Percentiles rank a stretch among this genome's conserved stretches.
Conservation (phyloP, 2,888 invertebrate species). For the Malthinus flaveolus region DNA sequence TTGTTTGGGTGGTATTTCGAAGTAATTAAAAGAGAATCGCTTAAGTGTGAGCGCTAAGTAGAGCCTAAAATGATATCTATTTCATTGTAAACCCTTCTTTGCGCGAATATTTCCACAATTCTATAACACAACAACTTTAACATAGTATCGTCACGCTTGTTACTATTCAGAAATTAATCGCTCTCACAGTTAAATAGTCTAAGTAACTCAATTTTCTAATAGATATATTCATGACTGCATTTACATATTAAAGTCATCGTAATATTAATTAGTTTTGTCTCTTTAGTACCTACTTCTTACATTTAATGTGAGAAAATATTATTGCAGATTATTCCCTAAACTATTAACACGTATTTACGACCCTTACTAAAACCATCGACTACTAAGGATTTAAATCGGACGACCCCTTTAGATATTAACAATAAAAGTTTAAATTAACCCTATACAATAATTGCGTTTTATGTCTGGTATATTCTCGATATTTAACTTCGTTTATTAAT, state of each 20-base stretch:
- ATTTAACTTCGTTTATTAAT: constrained; percentile 32
- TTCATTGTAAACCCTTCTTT: constrained; percentile 16
- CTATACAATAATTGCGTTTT: constrained; percentile 24
- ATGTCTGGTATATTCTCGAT: constrained; percentile 9
- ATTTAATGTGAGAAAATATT: neutral
- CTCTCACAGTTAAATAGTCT: constrained; percentile 15
- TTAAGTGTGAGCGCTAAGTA: neutral
- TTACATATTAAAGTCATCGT: constrained; percentile 20
- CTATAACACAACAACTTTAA: constrained; percentile 10
- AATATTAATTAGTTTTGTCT: constrained; percentile 15
- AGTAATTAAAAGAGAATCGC: too few species aligned
- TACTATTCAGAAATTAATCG: constrained; percentile 16
- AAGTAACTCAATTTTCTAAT: constrained; percentile 19
- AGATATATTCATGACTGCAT: constrained; percentile 20
- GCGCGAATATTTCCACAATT: constrained; percentile 8
- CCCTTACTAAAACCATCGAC: neutral
- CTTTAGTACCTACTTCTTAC: constrained; percentile 2
- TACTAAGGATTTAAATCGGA: neutral
- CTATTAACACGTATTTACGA: too few species aligned
- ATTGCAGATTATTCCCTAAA: too few species aligned
- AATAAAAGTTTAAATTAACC: constrained; percentile 20
- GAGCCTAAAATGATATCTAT: constrained; percentile 15
- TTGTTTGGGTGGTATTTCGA: too few species aligned
- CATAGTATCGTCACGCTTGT: constrained; percentile 15
- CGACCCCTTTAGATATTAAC: neutral